Evolutionary conservation across 2,888 invertebrate genomes (phyloP).

Genomic region (Hemaris fuciformis): DNA sequence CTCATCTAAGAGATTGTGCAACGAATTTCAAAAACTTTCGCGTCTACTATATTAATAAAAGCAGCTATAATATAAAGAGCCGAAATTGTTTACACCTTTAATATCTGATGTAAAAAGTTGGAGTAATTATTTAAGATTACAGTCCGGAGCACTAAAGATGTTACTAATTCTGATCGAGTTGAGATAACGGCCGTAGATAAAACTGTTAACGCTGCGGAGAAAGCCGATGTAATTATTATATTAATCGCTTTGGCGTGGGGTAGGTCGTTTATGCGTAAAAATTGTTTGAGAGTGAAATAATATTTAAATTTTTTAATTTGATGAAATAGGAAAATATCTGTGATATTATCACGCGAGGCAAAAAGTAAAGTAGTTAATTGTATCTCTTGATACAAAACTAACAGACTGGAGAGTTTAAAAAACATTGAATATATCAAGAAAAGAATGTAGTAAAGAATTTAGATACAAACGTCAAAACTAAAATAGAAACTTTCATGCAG

Average conservation of each 20-base stretch:
- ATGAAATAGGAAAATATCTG: background rate
- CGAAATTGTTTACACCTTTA: slow-evolving; percentile 1
- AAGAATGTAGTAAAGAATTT: too few relatives aligned
- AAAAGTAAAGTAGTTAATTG: too few relatives aligned
- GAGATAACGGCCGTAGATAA: slow-evolving; percentile 12
- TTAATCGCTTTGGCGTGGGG: slow-evolving; percentile 14
- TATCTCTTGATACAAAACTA: too few relatives aligned
- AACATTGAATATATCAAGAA: too few relatives aligned
- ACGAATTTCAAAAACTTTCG: background rate
- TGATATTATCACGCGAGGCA: background rate
- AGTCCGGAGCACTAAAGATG: background rate
- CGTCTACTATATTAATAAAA: background rate
- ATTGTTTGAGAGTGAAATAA: slow-evolving; percentile 2
- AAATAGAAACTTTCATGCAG: too few relatives aligned
- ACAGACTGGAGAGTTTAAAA: too few relatives aligned
- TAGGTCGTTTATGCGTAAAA: slow-evolving; percentile 9
- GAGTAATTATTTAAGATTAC: slow-evolving; percentile 8
- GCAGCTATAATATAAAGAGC: background rate
- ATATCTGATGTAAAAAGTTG: background rate
- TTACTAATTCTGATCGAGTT: slow-evolving; percentile 2
- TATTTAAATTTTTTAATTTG: background rate
- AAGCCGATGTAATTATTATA: slow-evolving; percentile 7
- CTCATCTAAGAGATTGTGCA: background rate
- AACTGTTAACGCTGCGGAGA: slow-evolving; percentile 11
- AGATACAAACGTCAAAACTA: too few relatives aligned